These are phyloP conservation scores for Ochropleura leucogaster DNA, from an alignment of 2,888 invertebrate genomes.

Conservation along the genomic window DNA sequence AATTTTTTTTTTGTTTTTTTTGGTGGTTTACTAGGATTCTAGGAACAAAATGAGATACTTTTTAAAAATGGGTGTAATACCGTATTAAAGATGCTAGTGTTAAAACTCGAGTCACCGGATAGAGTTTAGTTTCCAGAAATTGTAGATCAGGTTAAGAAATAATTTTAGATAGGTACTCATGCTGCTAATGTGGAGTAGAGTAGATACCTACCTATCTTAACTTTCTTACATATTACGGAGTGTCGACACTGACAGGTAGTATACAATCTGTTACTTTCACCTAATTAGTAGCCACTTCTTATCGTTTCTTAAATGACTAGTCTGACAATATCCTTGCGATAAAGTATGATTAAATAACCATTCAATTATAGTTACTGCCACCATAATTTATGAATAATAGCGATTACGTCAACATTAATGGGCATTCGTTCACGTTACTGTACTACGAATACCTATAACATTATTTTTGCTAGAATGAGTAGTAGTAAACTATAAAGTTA, in stretches of 20 bases:
- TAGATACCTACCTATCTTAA: too few relatives aligned
- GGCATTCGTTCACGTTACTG: slow-evolving; percentile 35
- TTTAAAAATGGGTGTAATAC: too few relatives aligned
- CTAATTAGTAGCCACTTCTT: slow-evolving; percentile 9
- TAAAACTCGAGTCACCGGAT: not conserved
- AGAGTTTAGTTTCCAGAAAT: not conserved
- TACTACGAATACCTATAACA: not conserved
- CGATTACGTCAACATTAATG: slow-evolving; percentile 35
- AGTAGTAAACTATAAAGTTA: slow-evolving; percentile 25
- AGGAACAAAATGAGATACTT: too few relatives aligned
- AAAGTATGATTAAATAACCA: slow-evolving; percentile 21
- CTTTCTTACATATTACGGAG: not conserved
- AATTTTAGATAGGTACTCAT: not conserved
- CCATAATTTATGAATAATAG: slow-evolving; percentile 26
- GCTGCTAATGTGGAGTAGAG: not conserved
- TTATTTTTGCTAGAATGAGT: slow-evolving; percentile 25
- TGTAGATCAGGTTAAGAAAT: slow-evolving; percentile 1
- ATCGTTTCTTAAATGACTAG: slow-evolving; percentile 8
- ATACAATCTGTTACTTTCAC: slow-evolving; percentile 9
- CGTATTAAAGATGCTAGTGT: not conserved
- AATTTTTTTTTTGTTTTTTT: too few relatives aligned
- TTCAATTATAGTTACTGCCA: slow-evolving; percentile 11
- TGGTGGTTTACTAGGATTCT: too few relatives aligned
- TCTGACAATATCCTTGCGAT: slow-evolving; percentile 9
- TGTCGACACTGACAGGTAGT: not conserved